These are phyloP conservation scores for Alectura lathami DNA, from an alignment of 2,113 vertebrate genomes.

Conservation along the genomic window DNA sequence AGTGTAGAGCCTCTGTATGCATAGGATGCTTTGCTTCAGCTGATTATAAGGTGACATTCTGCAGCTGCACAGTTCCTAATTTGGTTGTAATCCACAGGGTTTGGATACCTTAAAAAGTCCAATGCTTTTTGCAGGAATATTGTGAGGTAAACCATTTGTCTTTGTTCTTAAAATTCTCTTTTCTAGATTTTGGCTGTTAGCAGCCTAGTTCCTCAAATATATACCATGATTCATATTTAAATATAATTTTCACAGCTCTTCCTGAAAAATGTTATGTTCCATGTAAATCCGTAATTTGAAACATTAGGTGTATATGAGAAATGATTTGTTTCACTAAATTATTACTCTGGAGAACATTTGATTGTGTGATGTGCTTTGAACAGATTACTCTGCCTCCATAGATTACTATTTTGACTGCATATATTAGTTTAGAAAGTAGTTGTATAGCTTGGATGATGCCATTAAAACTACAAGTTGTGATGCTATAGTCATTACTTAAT, in stretches of 20 bases:
- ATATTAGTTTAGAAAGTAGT: background rate
- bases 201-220: background rate
- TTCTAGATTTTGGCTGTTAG: conserved; percentile 32
- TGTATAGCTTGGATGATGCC: background rate
- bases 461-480: background rate
- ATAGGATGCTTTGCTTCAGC: background rate
- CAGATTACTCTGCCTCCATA: background rate
- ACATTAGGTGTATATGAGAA: background rate
- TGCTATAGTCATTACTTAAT: background rate
- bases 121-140: background rate
- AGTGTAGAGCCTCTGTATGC: background rate
- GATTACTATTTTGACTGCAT: background rate
- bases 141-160: background rate
- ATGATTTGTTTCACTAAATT: background rate
- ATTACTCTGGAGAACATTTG: background rate
- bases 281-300: background rate
- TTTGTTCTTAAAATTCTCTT: conserved; percentile 35
- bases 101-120: background rate
- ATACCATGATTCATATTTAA: background rate
- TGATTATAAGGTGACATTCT: background rate
- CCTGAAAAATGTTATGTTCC: background rate
- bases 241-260: background rate
- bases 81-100: background rate
- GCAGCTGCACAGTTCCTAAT: background rate
- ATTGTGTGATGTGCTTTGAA: background rate